Percentiles rank a stretch among this genome's conserved stretches.
Conservation (phyloP, 2,888 invertebrate species). For the Phymatocera aterrima region DNA sequence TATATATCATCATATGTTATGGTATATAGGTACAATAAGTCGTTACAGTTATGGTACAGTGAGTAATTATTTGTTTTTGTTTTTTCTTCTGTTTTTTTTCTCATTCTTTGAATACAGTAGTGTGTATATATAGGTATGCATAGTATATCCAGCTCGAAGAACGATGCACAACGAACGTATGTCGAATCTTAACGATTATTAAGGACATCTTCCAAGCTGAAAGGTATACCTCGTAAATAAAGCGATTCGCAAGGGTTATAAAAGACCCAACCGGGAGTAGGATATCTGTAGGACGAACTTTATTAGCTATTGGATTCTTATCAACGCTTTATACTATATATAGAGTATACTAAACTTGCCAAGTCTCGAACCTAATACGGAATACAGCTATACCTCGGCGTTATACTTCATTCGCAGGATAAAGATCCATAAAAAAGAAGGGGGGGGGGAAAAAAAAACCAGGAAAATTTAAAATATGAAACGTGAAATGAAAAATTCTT, state of each 20-base stretch:
- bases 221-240: constrained; percentile 35
- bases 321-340: constrained; percentile 34
- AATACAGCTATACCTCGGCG: neutral
- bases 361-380: neutral
- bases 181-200: constrained; percentile 31
- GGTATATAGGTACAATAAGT: no score
- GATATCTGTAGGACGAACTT: constrained; percentile 4
- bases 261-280: neutral
- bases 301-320: constrained; percentile 35
- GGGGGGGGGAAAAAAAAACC: no score
- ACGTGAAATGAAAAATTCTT: no score
- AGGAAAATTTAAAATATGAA: no score
- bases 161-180: constrained; percentile 12
- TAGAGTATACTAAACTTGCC: neutral
- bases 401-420: no score
- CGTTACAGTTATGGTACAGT: no score
- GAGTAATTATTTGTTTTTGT: neutral
- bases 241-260: constrained; percentile 31
- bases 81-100: neutral
- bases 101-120: neutral
- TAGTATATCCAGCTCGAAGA: neutral
- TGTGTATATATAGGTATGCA: neutral
- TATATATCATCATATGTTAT: no score
- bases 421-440: no score
- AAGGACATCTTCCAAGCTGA: constrained; percentile 35